Evolutionary conservation across 2,888 invertebrate genomes (phyloP).

Genomic region (Tridacna crocea): DNA sequence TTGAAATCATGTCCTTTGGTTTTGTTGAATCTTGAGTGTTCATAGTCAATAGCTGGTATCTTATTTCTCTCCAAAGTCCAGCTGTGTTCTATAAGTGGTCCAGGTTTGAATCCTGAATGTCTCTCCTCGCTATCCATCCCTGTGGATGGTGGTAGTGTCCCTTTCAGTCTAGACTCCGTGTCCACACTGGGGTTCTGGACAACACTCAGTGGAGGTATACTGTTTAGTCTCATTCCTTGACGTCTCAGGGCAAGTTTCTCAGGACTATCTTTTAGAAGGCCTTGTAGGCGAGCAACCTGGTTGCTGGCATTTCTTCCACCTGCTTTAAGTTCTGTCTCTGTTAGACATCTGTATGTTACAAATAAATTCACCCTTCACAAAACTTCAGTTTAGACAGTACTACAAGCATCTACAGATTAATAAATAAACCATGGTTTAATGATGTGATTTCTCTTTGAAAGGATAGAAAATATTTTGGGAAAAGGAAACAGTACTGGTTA

Average conservation of each 20-base stretch:
- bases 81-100: slow-evolving; percentile 71
- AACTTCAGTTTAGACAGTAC: too few species aligned
- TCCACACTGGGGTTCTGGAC: slow-evolving; percentile 81
- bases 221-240: slow-evolving; percentile 65
- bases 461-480: neutral
- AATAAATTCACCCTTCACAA: neutral
- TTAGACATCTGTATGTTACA: slow-evolving; percentile 62
- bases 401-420: too few species aligned
- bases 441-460: too few species aligned
- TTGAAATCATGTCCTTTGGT: slow-evolving; percentile 78
- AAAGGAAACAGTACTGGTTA: neutral
- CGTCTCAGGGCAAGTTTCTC: slow-evolving; percentile 69
- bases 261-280: slow-evolving; percentile 79
- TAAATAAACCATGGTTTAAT: too few species aligned
- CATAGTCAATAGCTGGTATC: slow-evolving; percentile 75
- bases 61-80: slow-evolving; percentile 76
- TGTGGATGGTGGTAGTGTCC: slow-evolving; percentile 72
- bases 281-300: slow-evolving; percentile 79
- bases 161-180: slow-evolving; percentile 70
- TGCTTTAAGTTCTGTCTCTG: slow-evolving; percentile 79
- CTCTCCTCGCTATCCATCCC: slow-evolving; percentile 65
- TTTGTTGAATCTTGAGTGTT: slow-evolving; percentile 67
- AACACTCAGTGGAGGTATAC: slow-evolving; percentile 80
- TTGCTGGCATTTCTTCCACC: slow-evolving; percentile 78
- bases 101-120: slow-evolving; percentile 75